Evolutionary conservation across 2,797 vertebrate species (phyloP), one percentile per base, ranked within the genome.

Genomic region (Loriculus beryllinus): DNA sequence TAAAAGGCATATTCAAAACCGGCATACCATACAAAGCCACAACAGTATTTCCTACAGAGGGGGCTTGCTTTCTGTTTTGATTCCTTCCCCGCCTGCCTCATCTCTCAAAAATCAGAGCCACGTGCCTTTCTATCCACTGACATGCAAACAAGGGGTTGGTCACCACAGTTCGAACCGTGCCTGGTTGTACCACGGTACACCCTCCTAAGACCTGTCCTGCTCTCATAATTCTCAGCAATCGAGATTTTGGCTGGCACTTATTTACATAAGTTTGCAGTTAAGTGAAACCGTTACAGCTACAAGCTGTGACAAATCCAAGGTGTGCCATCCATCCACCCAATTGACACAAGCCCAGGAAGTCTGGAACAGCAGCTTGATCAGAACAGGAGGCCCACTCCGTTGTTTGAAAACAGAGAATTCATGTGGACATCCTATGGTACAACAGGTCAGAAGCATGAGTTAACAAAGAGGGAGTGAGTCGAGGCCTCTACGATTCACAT

Each of bases 191-290:
- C 20, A 23, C 3, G 6, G 14, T 37, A n/a, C 26, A 11, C 40
- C 9, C 11, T 18, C 7, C 13, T 5, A 2, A 26, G 67, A 59
- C 10, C 12, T 7, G 2, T 21, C 35, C n/a, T 3, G 0, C n/a
- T 59, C 60, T 45, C 7, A 1, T 15, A 17, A 17, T 16, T 68
- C 45, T 2, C 14, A 92, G 29, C 14, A 11, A 85, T 6, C 3
- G 5, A 62, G 49, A 85, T 39, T 45, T 40, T 26, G 25, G 31
- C 47, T 63, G 20, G 7, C 2, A 1, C 54, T 63, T 7, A 3
- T 29, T 75, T 40, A 26, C 0, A 0, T 10, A 17, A 25, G 9
- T 48, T 8, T 0, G 29, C 3, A 54, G 56, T 56, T 12, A 39
- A 48, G 6, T 1, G 21, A 47, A 85, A 72, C 12, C 1, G 0